A percentile compares a stretch with the other conserved stretches of the same genome.
Evolutionary conservation across 2,888 invertebrate species (phyloP).

Genomic region (Unio pictorum): DNA sequence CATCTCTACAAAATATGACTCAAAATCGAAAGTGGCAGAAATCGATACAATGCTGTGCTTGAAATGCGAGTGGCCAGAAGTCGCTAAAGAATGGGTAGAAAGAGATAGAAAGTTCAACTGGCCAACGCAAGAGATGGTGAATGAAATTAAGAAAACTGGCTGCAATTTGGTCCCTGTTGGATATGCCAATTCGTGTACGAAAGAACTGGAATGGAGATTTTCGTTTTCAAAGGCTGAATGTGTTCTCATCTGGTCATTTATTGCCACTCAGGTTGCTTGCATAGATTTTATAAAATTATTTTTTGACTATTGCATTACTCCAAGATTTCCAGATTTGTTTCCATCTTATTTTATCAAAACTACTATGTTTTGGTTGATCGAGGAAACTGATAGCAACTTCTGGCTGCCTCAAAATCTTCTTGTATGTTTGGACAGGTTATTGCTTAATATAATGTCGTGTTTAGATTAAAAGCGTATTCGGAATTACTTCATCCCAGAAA

Average conservation of each 20-base stretch:
- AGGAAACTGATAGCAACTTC: neutral
- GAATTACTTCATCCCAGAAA: constrained; percentile 3
- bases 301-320: neutral
- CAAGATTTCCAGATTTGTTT: constrained; percentile 4
- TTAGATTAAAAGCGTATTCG: neutral
- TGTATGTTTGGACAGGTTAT: neutral
- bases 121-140: neutral
- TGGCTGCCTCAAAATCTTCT: constrained; percentile 3
- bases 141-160: neutral
- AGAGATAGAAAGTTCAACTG: neutral
- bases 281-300: constrained; percentile 2
- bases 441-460: neutral
- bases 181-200: neutral
- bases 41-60: constrained; percentile 1
- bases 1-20: neutral
- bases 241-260: constrained; percentile 6
- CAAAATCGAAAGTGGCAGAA: neutral
- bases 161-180: constrained; percentile 6
- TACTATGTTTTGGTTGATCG: constrained; percentile 7
- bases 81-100: neutral
- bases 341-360: constrained; percentile 10
- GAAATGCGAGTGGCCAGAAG: constrained; percentile 3
- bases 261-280: neutral
- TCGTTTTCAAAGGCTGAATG: constrained; percentile 4
- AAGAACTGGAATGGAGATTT: constrained; percentile 8